A percentile compares a stretch with the other conserved stretches of the same genome.
phyloP scores from a whole-genome alignment of 1,140 invertebrate genomes.

The Druon quercuslanigerum region DNA sequence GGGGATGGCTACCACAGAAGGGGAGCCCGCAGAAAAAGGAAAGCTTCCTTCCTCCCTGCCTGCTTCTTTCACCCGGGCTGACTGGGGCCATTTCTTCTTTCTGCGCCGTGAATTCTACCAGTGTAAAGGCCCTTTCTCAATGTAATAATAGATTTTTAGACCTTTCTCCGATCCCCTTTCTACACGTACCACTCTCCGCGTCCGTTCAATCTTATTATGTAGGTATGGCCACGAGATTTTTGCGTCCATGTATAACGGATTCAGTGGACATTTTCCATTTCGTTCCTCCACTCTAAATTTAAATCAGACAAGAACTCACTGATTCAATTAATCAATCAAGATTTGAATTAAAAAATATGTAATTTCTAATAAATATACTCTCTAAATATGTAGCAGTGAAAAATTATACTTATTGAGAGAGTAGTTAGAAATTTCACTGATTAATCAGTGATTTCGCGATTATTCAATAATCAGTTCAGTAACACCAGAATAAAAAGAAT shows the following conservation, averaged over 20 bases:
- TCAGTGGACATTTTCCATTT: not conserved
- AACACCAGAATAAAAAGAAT: no score
- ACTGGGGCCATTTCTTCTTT: conserved; percentile 56
- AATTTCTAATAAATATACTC: no score
- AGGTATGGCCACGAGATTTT: not conserved
- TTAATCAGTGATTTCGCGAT: no score
- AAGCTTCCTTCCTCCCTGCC: conserved; percentile 46
- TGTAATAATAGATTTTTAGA: conserved; percentile 52
- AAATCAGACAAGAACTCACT: no score
- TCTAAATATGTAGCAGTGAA: no score
- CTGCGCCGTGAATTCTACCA: conserved; percentile 37
- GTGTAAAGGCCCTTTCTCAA: conserved; percentile 29
- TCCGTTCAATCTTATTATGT: conserved; percentile 9
- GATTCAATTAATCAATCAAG: no score
- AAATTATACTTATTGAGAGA: no score
- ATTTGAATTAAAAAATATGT: no score
- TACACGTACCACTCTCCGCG: not conserved
- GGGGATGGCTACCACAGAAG: conserved; percentile 58
- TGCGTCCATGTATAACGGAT: not conserved
- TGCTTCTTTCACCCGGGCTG: conserved; percentile 30
- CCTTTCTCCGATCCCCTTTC: conserved; percentile 46
- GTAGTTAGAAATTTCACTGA: no score
- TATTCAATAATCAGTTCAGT: no score
- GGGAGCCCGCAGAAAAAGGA: conserved; percentile 55
- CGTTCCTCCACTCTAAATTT: no score